Evolutionary conservation across 2,113 vertebrate genomes (phyloP), one percentile per base, ranked within the genome.

Genomic region (Bagarius yarrelli): DNA sequence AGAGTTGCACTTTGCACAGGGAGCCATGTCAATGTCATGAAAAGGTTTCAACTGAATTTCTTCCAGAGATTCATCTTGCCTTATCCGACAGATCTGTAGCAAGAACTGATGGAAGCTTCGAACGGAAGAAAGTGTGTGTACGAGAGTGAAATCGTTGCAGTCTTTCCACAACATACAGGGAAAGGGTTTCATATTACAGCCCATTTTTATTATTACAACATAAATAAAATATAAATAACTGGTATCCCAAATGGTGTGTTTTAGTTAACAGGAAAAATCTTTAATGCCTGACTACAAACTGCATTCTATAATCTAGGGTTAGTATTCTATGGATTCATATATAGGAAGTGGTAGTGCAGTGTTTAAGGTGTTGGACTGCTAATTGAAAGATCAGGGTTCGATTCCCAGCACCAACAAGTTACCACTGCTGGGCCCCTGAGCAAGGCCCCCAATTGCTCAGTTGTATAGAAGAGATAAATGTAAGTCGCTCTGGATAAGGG

Each of bases 1-100:
- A 85, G 60, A 75, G n/a, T 19, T 56, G 27, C 47, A 36, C 75
- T 1, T 44, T 66, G 76, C 60, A 78, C 44, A 73, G 40, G 44
- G 75, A 47, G 59, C 50, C 56, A 78, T 53, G 67, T 71, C 71
- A 27, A 16, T 60, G 64, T 53, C 71, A 76, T 76, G 80, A 84
- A 87, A 88, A 71, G 72, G 16, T 74, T 83, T 59, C 53, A 67
- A 47, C 66, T 63, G 75, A 71, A 69, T 70, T 18, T 44, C 47
- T 75, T 81, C 64, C 23, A 86, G 78, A 85, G 57, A 86, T 71
- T 72, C 34, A 71, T 85, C 71, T 69, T 16, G 36, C 50, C 36
- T 18, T 36, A 81, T 55, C 82, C 81, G 86, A 89, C 86, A 86
- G 8, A 70, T 81, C 32, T 63, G 67, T 36, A 57, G 69, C 76